phyloP scores from a whole-genome alignment of 2,888 invertebrate genomes.

The Athalia cordata region DNA sequence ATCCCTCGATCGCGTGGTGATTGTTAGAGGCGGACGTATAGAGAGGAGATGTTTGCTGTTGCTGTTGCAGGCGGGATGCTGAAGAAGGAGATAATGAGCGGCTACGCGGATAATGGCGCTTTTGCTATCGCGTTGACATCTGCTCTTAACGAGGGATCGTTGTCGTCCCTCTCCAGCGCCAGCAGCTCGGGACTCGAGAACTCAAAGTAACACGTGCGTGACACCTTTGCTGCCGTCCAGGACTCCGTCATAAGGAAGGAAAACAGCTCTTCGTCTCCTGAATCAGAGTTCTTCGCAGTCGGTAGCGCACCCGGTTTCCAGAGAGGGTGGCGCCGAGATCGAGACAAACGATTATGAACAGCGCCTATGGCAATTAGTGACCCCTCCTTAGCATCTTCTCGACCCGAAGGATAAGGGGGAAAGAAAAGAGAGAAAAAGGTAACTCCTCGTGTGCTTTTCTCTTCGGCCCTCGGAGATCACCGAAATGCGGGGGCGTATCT shows the following conservation, averaged over 20 bases:
- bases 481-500: slow-evolving; percentile 51
- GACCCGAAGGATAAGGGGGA: neutral
- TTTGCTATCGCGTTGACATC: slow-evolving; percentile 45
- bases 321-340: slow-evolving; percentile 42
- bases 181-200: neutral
- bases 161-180: slow-evolving; percentile 12
- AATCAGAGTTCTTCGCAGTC: slow-evolving; percentile 15
- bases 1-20: slow-evolving; percentile 27
- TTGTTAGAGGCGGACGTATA: slow-evolving; percentile 15
- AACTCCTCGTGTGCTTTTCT: neutral
- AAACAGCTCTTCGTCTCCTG: neutral
- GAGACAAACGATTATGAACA: slow-evolving; percentile 6
- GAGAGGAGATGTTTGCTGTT: too few relatives aligned
- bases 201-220: slow-evolving; percentile 40
- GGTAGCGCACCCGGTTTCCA: slow-evolving; percentile 30
- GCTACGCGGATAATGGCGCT: slow-evolving; percentile 44
- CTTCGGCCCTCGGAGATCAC: neutral
- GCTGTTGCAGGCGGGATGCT: neutral
- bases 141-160: slow-evolving; percentile 45
- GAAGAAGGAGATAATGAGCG: slow-evolving; percentile 42
- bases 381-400: slow-evolving; percentile 15
- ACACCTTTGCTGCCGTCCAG: slow-evolving; percentile 26
- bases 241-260: slow-evolving; percentile 26
- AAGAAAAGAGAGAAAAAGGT: neutral
- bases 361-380: slow-evolving; percentile 41